phyloP scores from a whole-genome alignment of 2,113 vertebrate genomes.

The Hylia prasina region DNA sequence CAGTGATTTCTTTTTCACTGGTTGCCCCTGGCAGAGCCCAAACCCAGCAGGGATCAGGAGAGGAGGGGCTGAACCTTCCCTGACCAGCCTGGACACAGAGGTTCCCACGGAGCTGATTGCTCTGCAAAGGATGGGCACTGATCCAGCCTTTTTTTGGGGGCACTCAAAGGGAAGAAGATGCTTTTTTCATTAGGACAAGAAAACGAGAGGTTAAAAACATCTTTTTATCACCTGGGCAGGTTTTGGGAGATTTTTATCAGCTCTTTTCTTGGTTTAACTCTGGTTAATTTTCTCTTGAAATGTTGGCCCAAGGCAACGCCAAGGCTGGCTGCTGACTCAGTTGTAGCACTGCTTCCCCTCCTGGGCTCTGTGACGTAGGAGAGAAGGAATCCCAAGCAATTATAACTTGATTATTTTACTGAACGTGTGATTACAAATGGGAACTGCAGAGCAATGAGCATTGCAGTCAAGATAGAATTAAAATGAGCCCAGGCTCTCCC shows the following conservation, averaged over 20 bases:
- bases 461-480: not conserved
- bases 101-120: not conserved
- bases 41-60: not conserved
- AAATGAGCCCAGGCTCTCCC: not conserved
- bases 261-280: not conserved
- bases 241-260: not conserved
- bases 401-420: conserved; percentile 24
- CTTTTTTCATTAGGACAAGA: not conserved
- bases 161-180: not conserved
- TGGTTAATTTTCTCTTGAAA: not conserved
- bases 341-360: not conserved
- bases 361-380: not conserved
- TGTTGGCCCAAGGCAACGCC: not conserved
- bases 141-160: not conserved
- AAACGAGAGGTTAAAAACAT: not conserved
- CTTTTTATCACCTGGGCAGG: not conserved
- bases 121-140: not conserved
- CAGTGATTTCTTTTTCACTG: not conserved
- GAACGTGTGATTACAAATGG: not conserved
- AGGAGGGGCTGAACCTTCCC: not conserved
- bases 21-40: not conserved
- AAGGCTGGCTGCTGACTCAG: conserved; percentile 28
- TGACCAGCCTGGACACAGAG: rapidly evolving
- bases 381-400: conserved; percentile 49
- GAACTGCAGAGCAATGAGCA: not conserved